These are phyloP conservation scores for Nudaria mundana DNA, from an alignment of 2,888 invertebrate genomes.

Conservation along the genomic window DNA sequence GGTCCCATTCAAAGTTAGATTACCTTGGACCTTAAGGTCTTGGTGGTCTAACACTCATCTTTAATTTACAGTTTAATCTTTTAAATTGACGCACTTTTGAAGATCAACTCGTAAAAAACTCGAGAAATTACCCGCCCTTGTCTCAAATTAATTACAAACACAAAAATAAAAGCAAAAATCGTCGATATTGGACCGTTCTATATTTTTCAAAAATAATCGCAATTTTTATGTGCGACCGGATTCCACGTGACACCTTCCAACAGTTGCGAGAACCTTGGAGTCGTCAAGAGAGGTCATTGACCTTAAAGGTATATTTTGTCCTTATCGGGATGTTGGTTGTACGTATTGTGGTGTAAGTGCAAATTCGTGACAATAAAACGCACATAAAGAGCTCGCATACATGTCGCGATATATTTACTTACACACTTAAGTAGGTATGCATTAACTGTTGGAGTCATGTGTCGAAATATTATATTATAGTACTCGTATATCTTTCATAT, in stretches of 20 bases:
- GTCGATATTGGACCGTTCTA: too few species aligned
- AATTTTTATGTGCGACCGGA: conserved; percentile 6
- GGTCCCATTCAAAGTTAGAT: too few species aligned
- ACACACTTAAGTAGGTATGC: background rate
- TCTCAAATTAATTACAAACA: too few species aligned
- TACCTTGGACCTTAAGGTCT: too few species aligned
- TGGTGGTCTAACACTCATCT: too few species aligned
- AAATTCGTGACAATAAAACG: conserved; percentile 35
- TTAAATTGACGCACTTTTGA: too few species aligned
- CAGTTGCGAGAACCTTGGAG: conserved; percentile 31
- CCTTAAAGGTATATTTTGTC: conserved; percentile 36
- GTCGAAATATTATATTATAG: too few species aligned
- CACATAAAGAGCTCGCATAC: background rate
- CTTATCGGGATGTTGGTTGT: conserved; percentile 18
- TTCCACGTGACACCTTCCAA: conserved; percentile 17
- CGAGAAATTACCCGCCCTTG: too few species aligned
- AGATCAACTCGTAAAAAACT: too few species aligned
- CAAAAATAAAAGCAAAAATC: too few species aligned
- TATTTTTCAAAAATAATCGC: conserved; percentile 3
- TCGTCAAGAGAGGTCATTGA: conserved; percentile 39
- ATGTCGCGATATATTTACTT: background rate
- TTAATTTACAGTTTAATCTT: too few species aligned
- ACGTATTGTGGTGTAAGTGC: conserved; percentile 22
- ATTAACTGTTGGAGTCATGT: background rate
- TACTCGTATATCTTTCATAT: too few species aligned